Conservation (phyloP, 2,888 invertebrate genomes). For the Athetis lepigone region DNA sequence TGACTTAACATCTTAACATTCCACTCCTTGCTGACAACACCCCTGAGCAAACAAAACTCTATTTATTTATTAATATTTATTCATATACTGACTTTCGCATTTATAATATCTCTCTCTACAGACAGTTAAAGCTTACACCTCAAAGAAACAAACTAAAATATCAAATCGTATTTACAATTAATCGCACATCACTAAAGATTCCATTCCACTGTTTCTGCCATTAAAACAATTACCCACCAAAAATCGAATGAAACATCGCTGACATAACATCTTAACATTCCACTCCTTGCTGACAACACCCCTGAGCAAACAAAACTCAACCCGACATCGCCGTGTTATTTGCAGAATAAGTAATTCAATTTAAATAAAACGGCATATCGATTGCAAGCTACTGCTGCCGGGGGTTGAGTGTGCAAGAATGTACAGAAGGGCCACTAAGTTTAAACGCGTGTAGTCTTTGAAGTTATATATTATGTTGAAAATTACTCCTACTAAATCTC, state of each 20-base stretch:
- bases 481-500: too few species aligned
- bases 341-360: slow-evolving; percentile 55
- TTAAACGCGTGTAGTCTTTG: background rate
- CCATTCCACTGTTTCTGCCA: background rate
- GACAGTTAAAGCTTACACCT: background rate
- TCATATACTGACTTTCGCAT: too few species aligned
- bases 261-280: slow-evolving; percentile 28
- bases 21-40: too few species aligned
- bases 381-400: slow-evolving; percentile 41
- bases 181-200: background rate
- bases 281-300: slow-evolving; percentile 18
- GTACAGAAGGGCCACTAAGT: slow-evolving; percentile 26
- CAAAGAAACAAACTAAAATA: background rate
- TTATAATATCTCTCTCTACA: too few species aligned
- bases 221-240: slow-evolving; percentile 12
- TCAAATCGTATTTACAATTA: slow-evolving; percentile 11
- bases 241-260: slow-evolving; percentile 32
- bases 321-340: slow-evolving; percentile 40
- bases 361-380: slow-evolving; percentile 59
- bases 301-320: slow-evolving; percentile 36
- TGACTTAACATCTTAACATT: too few species aligned
- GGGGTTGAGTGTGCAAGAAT: slow-evolving; percentile 1
- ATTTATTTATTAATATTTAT: too few species aligned
- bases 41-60: too few species aligned
- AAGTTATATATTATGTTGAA: too few species aligned